Conservation (phyloP, 2,113 vertebrate genomes). For the Spea multiplicata region DNA sequence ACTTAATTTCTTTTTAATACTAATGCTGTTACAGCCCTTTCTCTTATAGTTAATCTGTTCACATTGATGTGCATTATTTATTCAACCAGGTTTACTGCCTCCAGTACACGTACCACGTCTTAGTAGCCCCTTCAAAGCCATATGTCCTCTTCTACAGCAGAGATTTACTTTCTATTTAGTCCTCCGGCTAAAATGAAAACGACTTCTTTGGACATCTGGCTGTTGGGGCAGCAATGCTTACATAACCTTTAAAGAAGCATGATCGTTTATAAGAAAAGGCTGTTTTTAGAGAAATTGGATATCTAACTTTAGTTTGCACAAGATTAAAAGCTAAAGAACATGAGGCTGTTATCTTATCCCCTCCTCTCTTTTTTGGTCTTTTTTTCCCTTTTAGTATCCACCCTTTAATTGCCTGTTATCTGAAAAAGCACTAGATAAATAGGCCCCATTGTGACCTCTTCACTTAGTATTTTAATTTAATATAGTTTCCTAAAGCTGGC, state of each 20-base stretch:
- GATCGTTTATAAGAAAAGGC: neutral
- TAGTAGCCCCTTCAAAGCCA: neutral
- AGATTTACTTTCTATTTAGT: neutral
- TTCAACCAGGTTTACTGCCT: no score
- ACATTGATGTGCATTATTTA: no score
- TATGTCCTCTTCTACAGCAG: neutral
- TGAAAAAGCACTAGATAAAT: neutral
- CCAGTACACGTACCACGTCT: no score
- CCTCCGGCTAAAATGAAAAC: neutral
- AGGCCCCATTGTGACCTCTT: no score
- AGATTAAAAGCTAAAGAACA: neutral
- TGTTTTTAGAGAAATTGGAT: constrained; percentile 1
- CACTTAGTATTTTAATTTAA: no score
- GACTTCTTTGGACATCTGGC: constrained; percentile 1
- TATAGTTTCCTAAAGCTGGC: no score
- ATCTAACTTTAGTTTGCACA: neutral
- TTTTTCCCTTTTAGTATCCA: neutral
- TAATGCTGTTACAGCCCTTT: no score
- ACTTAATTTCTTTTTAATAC: no score
- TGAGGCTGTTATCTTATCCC: neutral
- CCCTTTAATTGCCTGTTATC: neutral
- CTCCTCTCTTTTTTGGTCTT: neutral
- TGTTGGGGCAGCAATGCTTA: neutral
- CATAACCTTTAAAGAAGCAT: neutral
- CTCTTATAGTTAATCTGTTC: no score